Evolutionary conservation across 1,140 invertebrate genomes (phyloP), one percentile per base, ranked within the genome.

Genomic region (Drosophila willistoni): DNA sequence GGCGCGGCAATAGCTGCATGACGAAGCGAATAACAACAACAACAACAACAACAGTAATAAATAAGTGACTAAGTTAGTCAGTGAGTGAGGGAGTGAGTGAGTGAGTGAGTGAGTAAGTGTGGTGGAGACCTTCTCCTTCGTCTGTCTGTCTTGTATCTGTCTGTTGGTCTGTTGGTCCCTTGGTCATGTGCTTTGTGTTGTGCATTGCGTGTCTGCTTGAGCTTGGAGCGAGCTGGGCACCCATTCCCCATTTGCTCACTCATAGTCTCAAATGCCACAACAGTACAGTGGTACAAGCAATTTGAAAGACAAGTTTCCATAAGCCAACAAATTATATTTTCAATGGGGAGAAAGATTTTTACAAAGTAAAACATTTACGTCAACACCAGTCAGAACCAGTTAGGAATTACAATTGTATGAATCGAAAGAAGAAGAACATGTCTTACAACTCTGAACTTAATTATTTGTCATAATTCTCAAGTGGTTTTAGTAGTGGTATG

Each of bases 1-100:
- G 74, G 71, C 12, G 34, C 9, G 73, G 34, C 7, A 36, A 76
- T 83, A 77, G 71, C 78, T 79, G 83, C 77, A 55, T 56, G 55
- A 34, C 39, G 51, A 59, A 63, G 39, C 33, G 36, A 55, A 68
- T 67, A 64, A 64, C 44, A 51, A 51, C 7, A 51, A 22, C 44
- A 55, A 68, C 63, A 64, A 64, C 44, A 51, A 51, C 9, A 51
- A 22, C 44, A 51, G 44, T 17, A 47, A 47, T 47, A 47, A 47
- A 51, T 22, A 51, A 51, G 44, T 51, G 44, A 22, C n/a, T 47
- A 47, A 47, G 34, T 9, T 10, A 36, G 34, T 36, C 7, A 12
- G 34, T 36, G 34, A 36, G 34, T 10, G 34, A 36, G 34, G 9
- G 33, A 34, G 33, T 22, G 19, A 47, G 34, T 19, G 19, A 19